Evolutionary conservation across 2,888 invertebrate genomes (phyloP), one percentile per base, ranked within the genome.

Genomic region (Diaperis boleti): DNA sequence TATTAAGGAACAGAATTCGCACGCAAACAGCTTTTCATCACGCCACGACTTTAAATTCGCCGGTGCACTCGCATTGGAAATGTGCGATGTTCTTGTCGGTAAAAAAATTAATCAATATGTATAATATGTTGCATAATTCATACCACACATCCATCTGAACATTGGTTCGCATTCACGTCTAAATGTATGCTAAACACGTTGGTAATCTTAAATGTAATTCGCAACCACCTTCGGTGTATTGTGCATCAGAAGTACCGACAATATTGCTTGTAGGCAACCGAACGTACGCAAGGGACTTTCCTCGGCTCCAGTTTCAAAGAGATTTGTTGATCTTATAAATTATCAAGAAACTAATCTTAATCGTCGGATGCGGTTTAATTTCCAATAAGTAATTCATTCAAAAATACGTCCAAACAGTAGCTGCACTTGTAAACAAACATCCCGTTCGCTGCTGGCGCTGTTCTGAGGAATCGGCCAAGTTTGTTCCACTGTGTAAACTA

Each of bases 121-220:
- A 54, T 52, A 54, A 33, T 45, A 54, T 35, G 60, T 26, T 60
- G 60, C 50, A 52, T 60, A 60, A 60, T 49, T 59, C 31, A 35
- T 20, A 33, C 15, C 35, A 13, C 22, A 26, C 10, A 44, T 22
- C n/a, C 22, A 7, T 22, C 31, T 14, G n/a, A 41, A 29, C 10
- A 50, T 45, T 13, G 26, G 14, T 15, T 13, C 20, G 26, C 14
- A 4, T 20, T 20, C n/a, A 1, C 26, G n/a, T 26, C 26, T 26
- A 5, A 26, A 26, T 20, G 3, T 20, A 26, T 26, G 26, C 26
- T 5, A 26, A 26, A 26, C 33, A 33, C 11, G 10, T 10, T n/a
- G 33, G 11, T 33, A 33, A 33, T 33, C 11, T 10, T 31, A 31
- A 31, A 5, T 33, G 33, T 13, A 33, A 33, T 33, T 33, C 11